A percentile compares a stretch with the other conserved stretches of the same genome.
phyloP scores from a whole-genome alignment of 2,797 vertebrate genomes.

The Petrocephalus sullivani region DNA sequence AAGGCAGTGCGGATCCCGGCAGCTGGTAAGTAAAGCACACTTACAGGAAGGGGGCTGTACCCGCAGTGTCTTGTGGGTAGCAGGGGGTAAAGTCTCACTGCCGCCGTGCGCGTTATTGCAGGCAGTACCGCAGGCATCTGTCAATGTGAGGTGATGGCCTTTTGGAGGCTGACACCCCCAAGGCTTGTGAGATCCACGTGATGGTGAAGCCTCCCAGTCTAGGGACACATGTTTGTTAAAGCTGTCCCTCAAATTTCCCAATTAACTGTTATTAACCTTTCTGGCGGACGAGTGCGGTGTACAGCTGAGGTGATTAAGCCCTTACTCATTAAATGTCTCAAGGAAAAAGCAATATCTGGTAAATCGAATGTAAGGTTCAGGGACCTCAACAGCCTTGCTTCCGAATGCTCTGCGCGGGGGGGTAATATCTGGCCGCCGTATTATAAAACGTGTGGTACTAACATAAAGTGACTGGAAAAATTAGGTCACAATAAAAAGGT shows the following conservation, averaged over 20 bases:
- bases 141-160: constrained; percentile 17
- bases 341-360: neutral
- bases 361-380: neutral
- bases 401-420: neutral
- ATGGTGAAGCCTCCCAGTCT: neutral
- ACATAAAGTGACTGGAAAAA: neutral
- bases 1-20: neutral
- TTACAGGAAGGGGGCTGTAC: neutral
- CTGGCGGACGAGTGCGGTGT: neutral
- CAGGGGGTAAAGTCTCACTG: neutral
- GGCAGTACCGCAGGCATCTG: constrained; percentile 1
- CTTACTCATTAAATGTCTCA: neutral
- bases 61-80: neutral
- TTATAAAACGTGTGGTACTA: neutral
- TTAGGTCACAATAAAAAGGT: neutral
- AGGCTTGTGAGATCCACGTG: constrained; percentile 9
- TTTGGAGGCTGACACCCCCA: neutral
- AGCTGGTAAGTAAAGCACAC: neutral
- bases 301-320: neutral
- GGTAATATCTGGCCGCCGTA: neutral
- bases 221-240: neutral
- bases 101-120: neutral
- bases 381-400: neutral
- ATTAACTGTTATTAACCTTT: neutral
- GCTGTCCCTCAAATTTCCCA: neutral